These are phyloP conservation scores for Lathronympha strigana DNA, from an alignment of 2,888 invertebrate genomes.

Conservation along the genomic window DNA sequence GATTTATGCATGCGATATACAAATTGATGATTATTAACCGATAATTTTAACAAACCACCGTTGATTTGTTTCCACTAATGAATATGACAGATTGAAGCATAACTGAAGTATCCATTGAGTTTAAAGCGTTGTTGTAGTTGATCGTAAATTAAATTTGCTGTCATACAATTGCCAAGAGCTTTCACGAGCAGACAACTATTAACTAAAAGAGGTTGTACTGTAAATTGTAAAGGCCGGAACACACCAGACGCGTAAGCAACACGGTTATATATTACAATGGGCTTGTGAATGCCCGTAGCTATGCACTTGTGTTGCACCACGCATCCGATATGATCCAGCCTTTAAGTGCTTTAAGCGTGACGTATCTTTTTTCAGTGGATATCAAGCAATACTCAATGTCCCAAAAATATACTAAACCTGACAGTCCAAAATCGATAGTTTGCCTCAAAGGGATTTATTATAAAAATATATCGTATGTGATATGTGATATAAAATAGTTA, in stretches of 20 bases:
- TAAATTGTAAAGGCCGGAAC: neutral
- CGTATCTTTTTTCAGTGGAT: slow-evolving; percentile 9
- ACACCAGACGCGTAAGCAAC: neutral
- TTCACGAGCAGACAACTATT: neutral
- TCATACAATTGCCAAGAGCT: slow-evolving; percentile 8
- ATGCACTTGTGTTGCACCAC: neutral
- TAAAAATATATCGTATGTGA: slow-evolving; percentile 70
- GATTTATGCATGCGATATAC: slow-evolving; percentile 48
- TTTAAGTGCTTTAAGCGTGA: neutral
- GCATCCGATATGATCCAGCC: neutral
- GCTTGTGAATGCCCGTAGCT: neutral
- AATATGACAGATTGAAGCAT: slow-evolving; percentile 34
- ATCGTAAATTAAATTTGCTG: slow-evolving; percentile 24
- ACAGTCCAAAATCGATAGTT: slow-evolving; percentile 67
- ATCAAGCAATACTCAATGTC: slow-evolving; percentile 15
- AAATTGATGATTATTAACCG: slow-evolving; percentile 32
- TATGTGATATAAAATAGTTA: slow-evolving; percentile 81
- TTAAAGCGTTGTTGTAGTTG: slow-evolving; percentile 16
- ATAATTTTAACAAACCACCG: slow-evolving; percentile 25
- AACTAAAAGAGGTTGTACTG: neutral
- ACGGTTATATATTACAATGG: neutral
- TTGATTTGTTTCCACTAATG: slow-evolving; percentile 31
- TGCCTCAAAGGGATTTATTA: slow-evolving; percentile 63
- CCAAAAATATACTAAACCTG: slow-evolving; percentile 45
- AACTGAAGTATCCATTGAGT: slow-evolving; percentile 24